Conservation (phyloP, 2,113 vertebrate species). For the Nothoprocta perdicaria region DNA sequence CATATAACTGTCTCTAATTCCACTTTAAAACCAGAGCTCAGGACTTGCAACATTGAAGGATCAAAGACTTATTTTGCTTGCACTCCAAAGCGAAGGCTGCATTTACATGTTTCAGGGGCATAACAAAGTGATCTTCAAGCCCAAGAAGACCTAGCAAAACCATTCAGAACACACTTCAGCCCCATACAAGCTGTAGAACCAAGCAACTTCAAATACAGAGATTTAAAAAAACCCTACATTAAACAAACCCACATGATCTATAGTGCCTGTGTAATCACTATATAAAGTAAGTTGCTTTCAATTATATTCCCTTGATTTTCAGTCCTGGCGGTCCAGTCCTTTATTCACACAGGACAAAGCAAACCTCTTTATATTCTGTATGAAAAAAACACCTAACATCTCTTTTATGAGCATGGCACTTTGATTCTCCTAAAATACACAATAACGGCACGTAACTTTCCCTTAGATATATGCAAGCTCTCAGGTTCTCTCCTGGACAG, state of each 20-base stretch:
- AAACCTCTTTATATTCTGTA: too few species aligned
- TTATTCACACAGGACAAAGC: too few species aligned
- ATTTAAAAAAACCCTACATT: too few species aligned
- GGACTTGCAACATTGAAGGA: rapidly evolving
- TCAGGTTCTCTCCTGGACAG: not conserved
- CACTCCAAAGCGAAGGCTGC: not conserved
- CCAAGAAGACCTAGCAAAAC: not conserved
- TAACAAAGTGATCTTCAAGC: not conserved
- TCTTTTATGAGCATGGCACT: not conserved
- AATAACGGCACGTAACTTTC: not conserved
- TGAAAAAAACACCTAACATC: too few species aligned
- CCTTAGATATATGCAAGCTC: too few species aligned
- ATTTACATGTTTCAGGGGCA: not conserved
- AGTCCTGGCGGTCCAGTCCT: too few species aligned
- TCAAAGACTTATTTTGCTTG: not conserved
- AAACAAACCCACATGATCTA: too few species aligned
- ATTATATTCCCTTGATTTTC: too few species aligned
- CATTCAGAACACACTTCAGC: not conserved
- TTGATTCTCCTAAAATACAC: not conserved
- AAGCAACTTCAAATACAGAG: too few species aligned
- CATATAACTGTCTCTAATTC: not conserved
- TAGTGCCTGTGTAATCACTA: too few species aligned
- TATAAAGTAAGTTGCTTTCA: too few species aligned
- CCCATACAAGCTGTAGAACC: not conserved
- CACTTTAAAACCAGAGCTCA: not conserved